These are phyloP conservation scores for Hexactinellida sp. DNA, from an alignment of 37 sponge, comb jelly and placozoan species.

Conservation along the genomic window DNA sequence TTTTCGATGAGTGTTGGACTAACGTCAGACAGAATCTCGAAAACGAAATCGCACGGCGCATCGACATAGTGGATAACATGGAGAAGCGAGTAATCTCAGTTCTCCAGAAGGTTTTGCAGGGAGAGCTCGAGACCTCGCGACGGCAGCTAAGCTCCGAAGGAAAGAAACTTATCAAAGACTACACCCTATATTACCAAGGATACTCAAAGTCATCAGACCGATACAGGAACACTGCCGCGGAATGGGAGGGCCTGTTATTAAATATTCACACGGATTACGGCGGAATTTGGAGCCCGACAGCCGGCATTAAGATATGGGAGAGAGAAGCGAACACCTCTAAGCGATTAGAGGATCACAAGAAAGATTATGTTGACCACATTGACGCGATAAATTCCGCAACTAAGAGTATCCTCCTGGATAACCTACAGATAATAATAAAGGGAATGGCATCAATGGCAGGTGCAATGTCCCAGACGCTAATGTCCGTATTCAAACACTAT, in stretches of 20 bases:
- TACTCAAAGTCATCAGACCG: neutral
- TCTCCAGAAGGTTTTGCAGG: neutral
- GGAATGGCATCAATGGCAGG: neutral
- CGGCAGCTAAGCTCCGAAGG: neutral
- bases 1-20: neutral
- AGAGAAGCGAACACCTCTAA: slow-evolving; percentile 21
- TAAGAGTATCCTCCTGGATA: neutral
- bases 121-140: neutral
- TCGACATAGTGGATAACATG: neutral
- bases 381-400: neutral
- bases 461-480: neutral
- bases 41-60: neutral
- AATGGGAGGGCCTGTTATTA: slow-evolving; percentile 36
- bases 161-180: neutral
- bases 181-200: neutral
- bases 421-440: neutral
- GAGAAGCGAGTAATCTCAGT: neutral
- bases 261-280: slow-evolving; percentile 36
- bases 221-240: slow-evolving; percentile 19
- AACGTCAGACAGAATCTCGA: neutral
- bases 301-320: slow-evolving; percentile 46
- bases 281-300: slow-evolving; percentile 28
- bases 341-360: slow-evolving; percentile 29
- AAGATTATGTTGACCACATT: neutral
- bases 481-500: neutral